Conservation (phyloP, 2,888 invertebrate genomes). For the Halictus quadricinctus region DNA sequence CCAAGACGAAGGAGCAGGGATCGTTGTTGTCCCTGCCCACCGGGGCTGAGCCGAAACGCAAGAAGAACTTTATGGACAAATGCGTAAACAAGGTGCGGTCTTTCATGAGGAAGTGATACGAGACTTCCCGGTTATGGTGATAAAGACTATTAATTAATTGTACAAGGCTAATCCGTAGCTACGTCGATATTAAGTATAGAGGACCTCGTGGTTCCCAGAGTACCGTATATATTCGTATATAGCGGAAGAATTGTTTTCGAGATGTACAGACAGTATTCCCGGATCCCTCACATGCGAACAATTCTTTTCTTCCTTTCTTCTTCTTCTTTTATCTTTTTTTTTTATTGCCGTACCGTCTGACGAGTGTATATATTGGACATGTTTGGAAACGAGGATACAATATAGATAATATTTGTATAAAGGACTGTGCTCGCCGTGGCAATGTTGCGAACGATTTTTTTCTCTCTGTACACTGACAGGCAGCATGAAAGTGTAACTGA, state of each 20-base stretch:
- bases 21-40: conserved; percentile 85
- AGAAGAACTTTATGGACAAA: conserved; percentile 91
- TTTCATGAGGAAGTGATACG: conserved; percentile 76
- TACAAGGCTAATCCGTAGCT: conserved; percentile 44
- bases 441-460: conserved; percentile 32
- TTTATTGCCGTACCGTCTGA: conserved; percentile 18
- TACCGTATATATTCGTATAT: conserved; percentile 28
- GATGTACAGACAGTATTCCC: conserved; percentile 45
- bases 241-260: conserved; percentile 27
- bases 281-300: neutral
- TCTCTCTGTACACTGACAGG: conserved; percentile 70
- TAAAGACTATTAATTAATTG: conserved; percentile 73
- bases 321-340: neutral
- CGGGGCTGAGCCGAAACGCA: conserved; percentile 86
- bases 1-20: conserved; percentile 79
- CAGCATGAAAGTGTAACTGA: conserved; percentile 72
- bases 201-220: conserved; percentile 38
- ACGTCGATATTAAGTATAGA: conserved; percentile 24
- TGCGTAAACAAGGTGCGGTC: conserved; percentile 80
- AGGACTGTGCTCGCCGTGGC: conserved; percentile 15
- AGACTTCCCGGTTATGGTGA: conserved; percentile 49
- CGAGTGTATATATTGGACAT: conserved; percentile 33
- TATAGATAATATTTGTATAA: conserved; percentile 20
- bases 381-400: conserved; percentile 22
- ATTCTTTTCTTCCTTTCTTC: conserved; percentile 1